Percentiles rank a stretch among this genome's conserved stretches.
Conservation (phyloP, 2,888 invertebrate genomes). For the Eilema griseolum region DNA sequence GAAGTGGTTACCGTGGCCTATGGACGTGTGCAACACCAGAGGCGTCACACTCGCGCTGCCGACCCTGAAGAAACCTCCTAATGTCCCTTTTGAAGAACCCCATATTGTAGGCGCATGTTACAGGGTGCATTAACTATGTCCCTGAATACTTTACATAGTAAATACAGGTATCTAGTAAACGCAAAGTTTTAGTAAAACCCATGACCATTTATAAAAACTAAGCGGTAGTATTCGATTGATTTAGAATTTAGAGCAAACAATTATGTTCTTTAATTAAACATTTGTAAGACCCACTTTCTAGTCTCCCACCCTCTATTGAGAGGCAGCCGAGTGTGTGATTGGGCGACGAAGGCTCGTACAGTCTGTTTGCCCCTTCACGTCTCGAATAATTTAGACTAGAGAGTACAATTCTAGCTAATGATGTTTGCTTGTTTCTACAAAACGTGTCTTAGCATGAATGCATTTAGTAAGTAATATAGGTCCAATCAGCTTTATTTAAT, state of each 20-base stretch:
- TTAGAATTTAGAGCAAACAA: constrained; percentile 54
- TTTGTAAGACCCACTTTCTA: constrained; percentile 64
- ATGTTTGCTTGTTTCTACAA: constrained; percentile 38
- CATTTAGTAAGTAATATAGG: not conserved
- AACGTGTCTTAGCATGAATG: not conserved
- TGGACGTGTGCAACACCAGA: no score
- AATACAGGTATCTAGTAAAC: no score
- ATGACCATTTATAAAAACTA: constrained; percentile 4
- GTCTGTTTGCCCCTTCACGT: constrained; percentile 57
- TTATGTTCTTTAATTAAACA: constrained; percentile 75
- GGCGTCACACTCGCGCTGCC: no score
- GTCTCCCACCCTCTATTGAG: constrained; percentile 65
- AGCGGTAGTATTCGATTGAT: constrained; percentile 30
- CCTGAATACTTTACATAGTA: no score
- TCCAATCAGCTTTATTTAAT: not conserved
- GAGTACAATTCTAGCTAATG: constrained; percentile 42
- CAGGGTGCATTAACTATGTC: no score
- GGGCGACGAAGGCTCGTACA: constrained; percentile 61
- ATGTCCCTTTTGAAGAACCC: no score
- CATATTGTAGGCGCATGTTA: no score
- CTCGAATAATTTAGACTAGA: constrained; percentile 41
- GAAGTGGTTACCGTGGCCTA: no score
- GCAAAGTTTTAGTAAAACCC: not conserved
- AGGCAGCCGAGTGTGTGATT: constrained; percentile 78
- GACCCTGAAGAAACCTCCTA: no score